These are phyloP conservation scores for Lonchura striata DNA, from an alignment of 2,113 vertebrate species.

Conservation along the genomic window DNA sequence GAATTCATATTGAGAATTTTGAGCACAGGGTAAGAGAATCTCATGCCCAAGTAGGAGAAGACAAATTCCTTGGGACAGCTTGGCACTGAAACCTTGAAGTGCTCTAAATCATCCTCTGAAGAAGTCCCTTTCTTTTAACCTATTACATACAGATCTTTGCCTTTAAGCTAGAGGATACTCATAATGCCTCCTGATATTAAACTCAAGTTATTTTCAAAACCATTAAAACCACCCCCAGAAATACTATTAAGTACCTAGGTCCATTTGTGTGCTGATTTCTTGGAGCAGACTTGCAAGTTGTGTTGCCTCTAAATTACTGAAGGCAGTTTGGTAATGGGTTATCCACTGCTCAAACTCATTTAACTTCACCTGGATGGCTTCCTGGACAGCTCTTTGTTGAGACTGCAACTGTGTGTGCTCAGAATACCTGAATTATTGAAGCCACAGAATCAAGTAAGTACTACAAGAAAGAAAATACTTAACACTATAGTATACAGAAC, in stretches of 20 bases:
- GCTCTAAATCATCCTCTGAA: not conserved
- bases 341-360: constrained; percentile 96
- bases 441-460: not conserved
- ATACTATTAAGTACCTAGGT: constrained; percentile 81
- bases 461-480: not conserved
- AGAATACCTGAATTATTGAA: constrained; percentile 82
- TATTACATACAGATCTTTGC: not conserved
- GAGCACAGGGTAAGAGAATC: not conserved
- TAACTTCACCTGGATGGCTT: constrained; percentile 93
- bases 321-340: constrained; percentile 96
- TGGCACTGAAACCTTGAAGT: not conserved
- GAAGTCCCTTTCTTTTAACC: not conserved
- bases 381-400: constrained; percentile 90
- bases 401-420: constrained; percentile 96
- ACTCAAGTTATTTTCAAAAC: not conserved
- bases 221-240: not conserved
- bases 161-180: not conserved
- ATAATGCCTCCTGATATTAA: not conserved
- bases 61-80: not conserved
- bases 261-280: constrained; percentile 95
- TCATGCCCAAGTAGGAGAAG: not conserved
- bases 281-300: constrained; percentile 95
- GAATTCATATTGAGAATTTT: not conserved
- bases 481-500: not conserved
- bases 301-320: constrained; percentile 90